These are phyloP conservation scores for Delia radicum DNA, from an alignment of 1,140 invertebrate species.

Conservation along the genomic window DNA sequence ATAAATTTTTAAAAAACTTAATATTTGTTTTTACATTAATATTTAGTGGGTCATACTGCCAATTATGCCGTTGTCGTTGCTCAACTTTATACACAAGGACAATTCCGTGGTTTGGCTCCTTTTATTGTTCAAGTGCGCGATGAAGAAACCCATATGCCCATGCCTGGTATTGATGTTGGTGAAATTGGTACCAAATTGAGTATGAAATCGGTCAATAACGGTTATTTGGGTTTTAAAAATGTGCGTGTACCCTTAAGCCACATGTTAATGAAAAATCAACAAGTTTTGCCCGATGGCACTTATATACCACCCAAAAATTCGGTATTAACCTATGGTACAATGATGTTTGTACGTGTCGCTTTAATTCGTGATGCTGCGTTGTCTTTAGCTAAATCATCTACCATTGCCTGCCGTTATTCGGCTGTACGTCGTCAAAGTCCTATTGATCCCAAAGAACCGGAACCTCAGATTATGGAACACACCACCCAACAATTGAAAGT, in stretches of 20 bases:
- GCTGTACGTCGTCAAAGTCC: slow-evolving; percentile 85
- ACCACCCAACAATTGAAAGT: slow-evolving; percentile 91
- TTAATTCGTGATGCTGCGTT: slow-evolving; percentile 70
- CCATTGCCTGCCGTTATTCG: slow-evolving; percentile 86
- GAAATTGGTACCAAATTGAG: slow-evolving; percentile 93
- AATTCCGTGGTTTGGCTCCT: slow-evolving; percentile 86
- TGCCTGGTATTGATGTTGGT: slow-evolving; percentile 86
- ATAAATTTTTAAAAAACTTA: no score
- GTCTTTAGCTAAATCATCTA: slow-evolving; percentile 76
- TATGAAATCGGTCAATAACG: slow-evolving; percentile 88
- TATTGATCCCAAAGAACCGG: slow-evolving; percentile 71
- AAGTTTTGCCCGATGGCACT: slow-evolving; percentile 83
- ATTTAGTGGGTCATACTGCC: slow-evolving; percentile 84
- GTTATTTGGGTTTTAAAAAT: slow-evolving; percentile 82
- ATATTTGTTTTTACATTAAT: not conserved
- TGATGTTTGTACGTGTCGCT: slow-evolving; percentile 88
- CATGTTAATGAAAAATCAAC: slow-evolving; percentile 92
- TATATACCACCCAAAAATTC: slow-evolving; percentile 81
- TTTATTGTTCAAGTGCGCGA: slow-evolving; percentile 91
- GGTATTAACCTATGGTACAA: slow-evolving; percentile 88
- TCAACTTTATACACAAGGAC: slow-evolving; percentile 80
- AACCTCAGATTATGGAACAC: slow-evolving; percentile 90
- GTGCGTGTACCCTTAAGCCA: slow-evolving; percentile 83
- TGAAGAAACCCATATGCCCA: slow-evolving; percentile 80
- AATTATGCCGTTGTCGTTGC: slow-evolving; percentile 90